phyloP scores from a whole-genome alignment of 1,140 invertebrate genomes.

The Plectrocnemia conspersa region DNA sequence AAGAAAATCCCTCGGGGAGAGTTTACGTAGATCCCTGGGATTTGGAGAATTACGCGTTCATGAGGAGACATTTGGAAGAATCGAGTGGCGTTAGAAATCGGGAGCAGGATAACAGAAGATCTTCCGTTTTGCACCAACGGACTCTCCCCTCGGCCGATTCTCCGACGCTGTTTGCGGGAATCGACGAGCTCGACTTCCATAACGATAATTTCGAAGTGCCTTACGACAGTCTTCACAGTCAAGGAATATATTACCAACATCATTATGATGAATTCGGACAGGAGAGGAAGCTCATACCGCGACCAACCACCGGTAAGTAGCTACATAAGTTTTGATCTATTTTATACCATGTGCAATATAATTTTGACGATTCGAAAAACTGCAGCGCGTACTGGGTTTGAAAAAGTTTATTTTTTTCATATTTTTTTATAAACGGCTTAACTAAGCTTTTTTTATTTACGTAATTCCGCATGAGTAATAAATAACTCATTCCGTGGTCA shows the following conservation, averaged over 20 bases:
- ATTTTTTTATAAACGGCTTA: too few relatives aligned
- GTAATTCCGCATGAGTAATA: too few relatives aligned
- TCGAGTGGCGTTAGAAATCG: conserved; percentile 39
- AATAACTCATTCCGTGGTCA: too few relatives aligned
- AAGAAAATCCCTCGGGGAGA: conserved; percentile 45
- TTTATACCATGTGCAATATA: too few relatives aligned
- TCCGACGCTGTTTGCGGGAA: conserved; percentile 39
- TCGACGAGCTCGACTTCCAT: conserved; percentile 39
- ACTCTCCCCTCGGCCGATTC: conserved; percentile 39
- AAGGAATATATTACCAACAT: conserved; percentile 28
- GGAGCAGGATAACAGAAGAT: conserved; percentile 39
- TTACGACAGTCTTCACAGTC: conserved; percentile 5
- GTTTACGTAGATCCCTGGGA: conserved; percentile 70
- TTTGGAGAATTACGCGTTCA: conserved; percentile 63
- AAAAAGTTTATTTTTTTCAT: too few relatives aligned
- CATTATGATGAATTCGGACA: conserved; percentile 29
- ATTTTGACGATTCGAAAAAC: too few relatives aligned
- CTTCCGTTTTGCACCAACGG: conserved; percentile 35
- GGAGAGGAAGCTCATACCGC: conserved; percentile 30
- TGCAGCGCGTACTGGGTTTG: too few relatives aligned
- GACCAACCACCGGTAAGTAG: conserved; percentile 26
- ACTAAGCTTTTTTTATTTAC: too few relatives aligned
- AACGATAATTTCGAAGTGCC: conserved; percentile 36
- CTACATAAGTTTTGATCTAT: too few relatives aligned
- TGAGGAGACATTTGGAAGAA: conserved; percentile 53